Conservation (phyloP, 2,113 vertebrate genomes). For the cattle (Bos taurus) region ARS-UCD2.0 NC_037356.1:5789501-5790000, state of each 20-base stretch:
- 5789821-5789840: not conserved
- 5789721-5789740: not conserved
- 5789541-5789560: not conserved
- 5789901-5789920: not conserved
- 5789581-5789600: not conserved
- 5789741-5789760: not conserved
- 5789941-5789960: not conserved
- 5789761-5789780: not conserved
- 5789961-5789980: not conserved
- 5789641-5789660: not conserved
- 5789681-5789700: not conserved
- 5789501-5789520: too few relatives aligned
- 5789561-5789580: accelerated
- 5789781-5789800: not conserved
- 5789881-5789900: not conserved
- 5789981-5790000: not conserved
- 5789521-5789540: not conserved
- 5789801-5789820: not conserved
- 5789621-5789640: not conserved
- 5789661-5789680: not conserved
- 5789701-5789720: not conserved
- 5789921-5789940: not conserved
- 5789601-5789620: not conserved
- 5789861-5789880: not conserved
- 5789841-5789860: not conserved